phyloP scores from a whole-genome alignment of 2,797 vertebrate species.

The Ctenochaetus hawaiiensis region DNA sequence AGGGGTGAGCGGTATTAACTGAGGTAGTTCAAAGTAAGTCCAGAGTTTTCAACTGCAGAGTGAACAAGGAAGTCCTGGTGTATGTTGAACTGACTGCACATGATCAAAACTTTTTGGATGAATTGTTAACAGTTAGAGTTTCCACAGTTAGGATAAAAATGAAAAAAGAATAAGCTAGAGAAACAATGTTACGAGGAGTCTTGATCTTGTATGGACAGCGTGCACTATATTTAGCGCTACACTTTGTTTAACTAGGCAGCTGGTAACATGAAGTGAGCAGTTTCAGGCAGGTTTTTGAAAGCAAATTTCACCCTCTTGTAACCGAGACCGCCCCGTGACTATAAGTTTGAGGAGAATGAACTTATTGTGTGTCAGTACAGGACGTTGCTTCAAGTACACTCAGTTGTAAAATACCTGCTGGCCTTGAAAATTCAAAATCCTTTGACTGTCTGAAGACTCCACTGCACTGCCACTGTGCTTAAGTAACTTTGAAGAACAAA shows the following conservation, averaged over 20 bases:
- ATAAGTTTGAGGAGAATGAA: conserved; percentile 36
- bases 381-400: conserved; percentile 47
- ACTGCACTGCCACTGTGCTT: conserved; percentile 66
- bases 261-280: conserved; percentile 46
- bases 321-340: conserved; percentile 9
- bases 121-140: not conserved
- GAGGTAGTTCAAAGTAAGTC: conserved; percentile 80
- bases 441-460: conserved; percentile 60
- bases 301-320: conserved; percentile 25
- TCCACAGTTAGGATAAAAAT: not conserved
- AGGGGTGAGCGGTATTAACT: conserved; percentile 77
- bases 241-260: conserved; percentile 58
- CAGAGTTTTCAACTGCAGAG: conserved; percentile 45
- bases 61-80: conserved; percentile 25
- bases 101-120: not conserved
- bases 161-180: conserved; percentile 40
- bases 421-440: conserved; percentile 65
- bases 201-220: conserved; percentile 43
- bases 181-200: conserved; percentile 42
- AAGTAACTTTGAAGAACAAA: conserved; percentile 84
- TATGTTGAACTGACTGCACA: not conserved
- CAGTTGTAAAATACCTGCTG: conserved; percentile 54
- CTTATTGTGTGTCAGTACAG: conserved; percentile 27
- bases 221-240: conserved; percentile 44
- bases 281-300: conserved; percentile 28